Percentiles rank a stretch among this genome's conserved stretches.
Evolutionary conservation across 2,113 vertebrate species (phyloP).

Genomic region (Lophius piscatorius): DNA sequence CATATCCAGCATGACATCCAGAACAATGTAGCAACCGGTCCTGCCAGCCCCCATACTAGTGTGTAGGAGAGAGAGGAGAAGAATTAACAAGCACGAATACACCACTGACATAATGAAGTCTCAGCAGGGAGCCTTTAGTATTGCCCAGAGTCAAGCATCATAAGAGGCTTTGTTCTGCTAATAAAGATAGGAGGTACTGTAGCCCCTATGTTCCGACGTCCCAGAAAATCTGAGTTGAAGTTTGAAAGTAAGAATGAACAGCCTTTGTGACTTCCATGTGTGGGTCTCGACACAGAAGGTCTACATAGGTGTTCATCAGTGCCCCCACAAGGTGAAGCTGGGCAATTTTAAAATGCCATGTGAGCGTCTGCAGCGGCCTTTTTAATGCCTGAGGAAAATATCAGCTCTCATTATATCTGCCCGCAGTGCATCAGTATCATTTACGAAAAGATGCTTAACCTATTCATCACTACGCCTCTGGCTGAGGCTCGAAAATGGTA

Average conservation of each 20-base stretch:
- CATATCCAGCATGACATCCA: constrained; percentile 98
- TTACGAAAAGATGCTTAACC: too few relatives aligned
- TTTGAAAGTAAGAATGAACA: constrained; percentile 17
- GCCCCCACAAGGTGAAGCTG: too few relatives aligned
- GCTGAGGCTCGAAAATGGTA: too few relatives aligned
- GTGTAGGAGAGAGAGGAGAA: constrained; percentile 41
- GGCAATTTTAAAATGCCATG: too few relatives aligned
- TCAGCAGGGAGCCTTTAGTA: background rate
- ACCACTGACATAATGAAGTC: constrained; percentile 6
- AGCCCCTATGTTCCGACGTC: constrained; percentile 8
- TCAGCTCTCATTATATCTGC: too few relatives aligned
- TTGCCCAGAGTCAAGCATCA: constrained; percentile 16
- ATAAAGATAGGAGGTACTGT: constrained; percentile 1
- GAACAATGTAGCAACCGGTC: constrained; percentile 94
- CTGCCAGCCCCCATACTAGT: constrained; percentile 89
- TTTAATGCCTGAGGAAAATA: too few relatives aligned
- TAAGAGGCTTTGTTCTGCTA: constrained; percentile 20
- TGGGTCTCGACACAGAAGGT: background rate
- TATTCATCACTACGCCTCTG: too few relatives aligned
- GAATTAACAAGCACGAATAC: constrained; percentile 4
- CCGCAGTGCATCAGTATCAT: too few relatives aligned
- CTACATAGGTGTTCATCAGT: background rate
- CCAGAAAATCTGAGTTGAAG: background rate
- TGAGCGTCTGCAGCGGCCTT: too few relatives aligned
- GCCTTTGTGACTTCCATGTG: background rate